These are phyloP conservation scores for Amphipoea lucens DNA, from an alignment of 2,888 invertebrate species.

Conservation along the genomic window DNA sequence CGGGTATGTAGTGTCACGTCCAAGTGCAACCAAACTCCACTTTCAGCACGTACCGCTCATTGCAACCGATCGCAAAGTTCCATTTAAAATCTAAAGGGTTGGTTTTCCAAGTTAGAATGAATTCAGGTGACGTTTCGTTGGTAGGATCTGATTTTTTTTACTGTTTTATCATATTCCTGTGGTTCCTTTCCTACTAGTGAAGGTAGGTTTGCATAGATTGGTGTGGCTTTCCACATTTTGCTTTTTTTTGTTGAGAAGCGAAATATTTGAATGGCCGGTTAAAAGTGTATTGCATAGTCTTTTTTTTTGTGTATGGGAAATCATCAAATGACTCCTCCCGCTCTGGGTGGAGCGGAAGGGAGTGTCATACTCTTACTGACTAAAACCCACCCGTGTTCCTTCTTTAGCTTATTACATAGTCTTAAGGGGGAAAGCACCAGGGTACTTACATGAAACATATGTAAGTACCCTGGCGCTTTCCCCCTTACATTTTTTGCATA, in stretches of 20 bases:
- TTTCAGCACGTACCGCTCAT: constrained; percentile 65
- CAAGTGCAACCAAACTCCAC: constrained; percentile 32
- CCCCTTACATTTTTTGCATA: too few species aligned
- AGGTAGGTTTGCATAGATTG: neutral
- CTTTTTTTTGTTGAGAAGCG: neutral
- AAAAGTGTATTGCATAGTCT: too few species aligned
- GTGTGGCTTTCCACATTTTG: neutral
- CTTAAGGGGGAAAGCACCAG: too few species aligned
- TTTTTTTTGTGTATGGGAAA: too few species aligned
- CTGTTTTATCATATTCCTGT: neutral
- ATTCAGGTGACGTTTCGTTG: neutral
- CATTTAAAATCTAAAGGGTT: constrained; percentile 61
- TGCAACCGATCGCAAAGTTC: constrained; percentile 57
- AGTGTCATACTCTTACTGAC: too few species aligned
- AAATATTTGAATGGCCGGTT: too few species aligned
- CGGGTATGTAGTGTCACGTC: constrained; percentile 66
- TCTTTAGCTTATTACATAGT: too few species aligned
- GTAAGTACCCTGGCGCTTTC: too few species aligned
- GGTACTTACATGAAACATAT: too few species aligned
- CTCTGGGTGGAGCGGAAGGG: too few species aligned
- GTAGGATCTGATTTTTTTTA: neutral
- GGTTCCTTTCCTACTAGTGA: neutral
- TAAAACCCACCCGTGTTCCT: too few species aligned
- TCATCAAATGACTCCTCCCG: too few species aligned
- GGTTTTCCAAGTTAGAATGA: neutral